Percentiles rank a stretch among this genome's conserved stretches.
These are phyloP conservation scores for Champsocephalus gunnari DNA, from an alignment of 2,797 vertebrate genomes.

Conservation along the genomic window DNA sequence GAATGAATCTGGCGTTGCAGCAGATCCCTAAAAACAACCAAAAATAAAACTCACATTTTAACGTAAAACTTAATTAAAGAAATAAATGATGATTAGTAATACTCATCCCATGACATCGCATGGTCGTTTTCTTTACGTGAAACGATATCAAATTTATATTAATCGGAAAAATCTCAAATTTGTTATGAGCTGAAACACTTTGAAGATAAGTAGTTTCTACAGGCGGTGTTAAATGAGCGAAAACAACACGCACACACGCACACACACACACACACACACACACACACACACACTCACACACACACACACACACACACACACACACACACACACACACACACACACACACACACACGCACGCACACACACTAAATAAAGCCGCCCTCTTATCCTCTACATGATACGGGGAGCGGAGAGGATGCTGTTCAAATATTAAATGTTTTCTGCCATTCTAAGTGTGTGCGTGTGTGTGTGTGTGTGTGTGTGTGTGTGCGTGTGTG, in stretches of 20 bases:
- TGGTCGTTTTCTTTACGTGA: not conserved
- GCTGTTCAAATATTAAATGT: conserved; percentile 42
- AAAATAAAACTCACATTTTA: too few relatives aligned
- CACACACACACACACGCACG: not conserved
- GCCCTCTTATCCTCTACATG: conserved; percentile 12
- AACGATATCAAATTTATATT: too few relatives aligned
- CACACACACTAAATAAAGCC: not conserved
- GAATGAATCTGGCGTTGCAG: too few relatives aligned
- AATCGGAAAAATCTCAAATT: too few relatives aligned
- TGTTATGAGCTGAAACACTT: too few relatives aligned
- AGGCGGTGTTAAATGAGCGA: conserved; percentile 26
- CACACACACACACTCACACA: not conserved
- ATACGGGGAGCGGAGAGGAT: conserved; percentile 18
- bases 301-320: not conserved
- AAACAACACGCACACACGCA: conserved; percentile 9
- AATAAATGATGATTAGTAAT: too few relatives aligned
- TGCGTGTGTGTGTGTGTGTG: not conserved
- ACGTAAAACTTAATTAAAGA: too few relatives aligned
- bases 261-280: not conserved
- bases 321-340: not conserved
- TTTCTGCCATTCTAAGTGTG: not conserved
- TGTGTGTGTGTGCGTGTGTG: too few relatives aligned
- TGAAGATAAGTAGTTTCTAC: not conserved
- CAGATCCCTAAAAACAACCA: too few relatives aligned
- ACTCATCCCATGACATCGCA: too few relatives aligned